phyloP scores from a whole-genome alignment of 2,797 vertebrate species.

The Lithobates sylvaticus region DNA sequence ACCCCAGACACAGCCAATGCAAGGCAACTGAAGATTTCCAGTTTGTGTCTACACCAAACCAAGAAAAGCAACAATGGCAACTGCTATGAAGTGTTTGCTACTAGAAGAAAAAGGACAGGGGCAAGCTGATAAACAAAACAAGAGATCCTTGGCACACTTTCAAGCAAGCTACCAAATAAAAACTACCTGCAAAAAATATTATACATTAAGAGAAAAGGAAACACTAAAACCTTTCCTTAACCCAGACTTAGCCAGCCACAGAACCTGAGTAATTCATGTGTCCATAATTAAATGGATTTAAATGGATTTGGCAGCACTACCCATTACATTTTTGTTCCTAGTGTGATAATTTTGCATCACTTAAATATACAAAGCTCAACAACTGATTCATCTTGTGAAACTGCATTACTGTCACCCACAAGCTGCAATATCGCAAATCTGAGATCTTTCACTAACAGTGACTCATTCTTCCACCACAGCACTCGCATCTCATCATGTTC shows the following conservation, averaged over 20 bases:
- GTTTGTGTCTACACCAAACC: no score
- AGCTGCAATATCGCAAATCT: not conserved
- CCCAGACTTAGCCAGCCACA: not conserved
- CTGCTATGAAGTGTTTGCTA: no score
- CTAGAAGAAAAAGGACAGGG: no score
- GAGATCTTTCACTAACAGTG: not conserved
- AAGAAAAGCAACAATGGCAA: no score
- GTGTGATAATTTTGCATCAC: not conserved
- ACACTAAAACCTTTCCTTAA: not conserved
- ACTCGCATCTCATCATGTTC: not conserved
- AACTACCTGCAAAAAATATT: not conserved
- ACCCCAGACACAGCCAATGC: no score
- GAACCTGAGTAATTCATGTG: not conserved
- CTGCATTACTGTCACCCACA: not conserved
- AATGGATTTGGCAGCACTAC: not conserved
- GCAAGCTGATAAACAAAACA: no score
- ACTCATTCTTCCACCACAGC: constrained; percentile 23
- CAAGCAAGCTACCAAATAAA: no score
- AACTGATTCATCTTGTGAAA: constrained; percentile 12
- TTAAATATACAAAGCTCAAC: constrained; percentile 8
- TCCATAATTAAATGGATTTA: constrained; percentile 2
- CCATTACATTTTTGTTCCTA: not conserved
- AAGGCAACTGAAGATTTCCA: no score
- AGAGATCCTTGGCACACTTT: no score
- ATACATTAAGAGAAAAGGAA: not conserved